phyloP scores from a whole-genome alignment of 2,888 invertebrate genomes.

The Conomelus anceps region DNA sequence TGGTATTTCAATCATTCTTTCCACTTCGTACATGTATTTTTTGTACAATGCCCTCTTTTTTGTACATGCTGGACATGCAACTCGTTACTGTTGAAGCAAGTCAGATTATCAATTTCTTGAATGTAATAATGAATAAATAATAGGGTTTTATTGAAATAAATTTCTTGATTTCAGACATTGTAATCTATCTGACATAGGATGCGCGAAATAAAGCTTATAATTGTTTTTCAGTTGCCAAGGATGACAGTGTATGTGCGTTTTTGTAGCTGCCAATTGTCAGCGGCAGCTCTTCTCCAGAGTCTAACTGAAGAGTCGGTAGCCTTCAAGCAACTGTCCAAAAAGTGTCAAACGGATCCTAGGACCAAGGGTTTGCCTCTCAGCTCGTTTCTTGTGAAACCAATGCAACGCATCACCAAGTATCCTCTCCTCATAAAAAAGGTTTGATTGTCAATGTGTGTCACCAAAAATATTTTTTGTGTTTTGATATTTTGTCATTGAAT shows the following conservation, averaged over 20 bases:
- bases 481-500: no score
- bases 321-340: conserved; percentile 55
- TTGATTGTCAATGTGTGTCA: conserved; percentile 29
- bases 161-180: not conserved
- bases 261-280: conserved; percentile 65
- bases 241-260: conserved; percentile 67
- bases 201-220: no score
- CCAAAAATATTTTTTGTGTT: no score
- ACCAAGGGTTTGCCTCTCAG: conserved; percentile 66
- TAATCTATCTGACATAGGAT: not conserved
- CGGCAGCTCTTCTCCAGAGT: conserved; percentile 59
- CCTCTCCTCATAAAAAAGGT: conserved; percentile 67
- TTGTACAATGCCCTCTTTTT: no score
- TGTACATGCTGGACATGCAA: no score
- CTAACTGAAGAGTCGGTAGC: conserved; percentile 54
- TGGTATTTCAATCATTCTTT: no score
- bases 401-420: conserved; percentile 75
- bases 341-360: conserved; percentile 56
- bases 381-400: conserved; percentile 70
- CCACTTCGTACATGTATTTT: no score
- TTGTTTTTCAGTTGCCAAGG: conserved; percentile 53
- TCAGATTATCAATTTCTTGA: not conserved
- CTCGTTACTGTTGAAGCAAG: no score
- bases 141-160: not conserved
- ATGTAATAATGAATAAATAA: not conserved